Percentiles rank a stretch among this genome's conserved stretches.
Conservation (phyloP, 1,140 invertebrate species). For the Drosophila repleta region DNA sequence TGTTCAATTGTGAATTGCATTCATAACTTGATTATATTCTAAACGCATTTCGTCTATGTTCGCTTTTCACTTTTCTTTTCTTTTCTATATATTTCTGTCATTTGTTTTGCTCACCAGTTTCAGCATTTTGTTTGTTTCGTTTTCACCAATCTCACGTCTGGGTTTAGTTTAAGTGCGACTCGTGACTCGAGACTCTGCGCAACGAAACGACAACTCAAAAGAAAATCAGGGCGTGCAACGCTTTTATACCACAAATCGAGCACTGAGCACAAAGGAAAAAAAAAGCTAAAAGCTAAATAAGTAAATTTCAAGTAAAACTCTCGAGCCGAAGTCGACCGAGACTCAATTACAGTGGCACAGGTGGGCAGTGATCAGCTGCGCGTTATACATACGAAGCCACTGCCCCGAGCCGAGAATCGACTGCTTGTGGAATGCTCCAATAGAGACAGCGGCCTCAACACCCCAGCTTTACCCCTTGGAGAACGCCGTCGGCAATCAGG, state of each 20-base stretch:
- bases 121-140: constrained; percentile 37
- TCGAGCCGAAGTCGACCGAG: constrained; percentile 62
- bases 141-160: constrained; percentile 70
- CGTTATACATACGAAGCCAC: constrained; percentile 39
- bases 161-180: constrained; percentile 19
- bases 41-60: constrained; percentile 1
- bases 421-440: constrained; percentile 71
- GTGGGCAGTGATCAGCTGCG: constrained; percentile 63
- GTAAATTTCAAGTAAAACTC: constrained; percentile 47
- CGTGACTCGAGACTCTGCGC: constrained; percentile 80
- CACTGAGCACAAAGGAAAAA: constrained; percentile 36
- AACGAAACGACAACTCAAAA: constrained; percentile 83
- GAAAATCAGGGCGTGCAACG: constrained; percentile 83
- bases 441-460: constrained; percentile 54
- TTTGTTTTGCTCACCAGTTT: constrained; percentile 68
- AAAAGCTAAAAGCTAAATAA: constrained; percentile 33
- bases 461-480: neutral
- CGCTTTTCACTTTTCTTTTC: constrained; percentile 9
- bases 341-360: constrained; percentile 20
- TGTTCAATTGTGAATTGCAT: constrained; percentile 21
- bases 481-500: constrained; percentile 56
- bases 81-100: too few relatives aligned
- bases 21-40: constrained; percentile 28
- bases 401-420: constrained; percentile 55
- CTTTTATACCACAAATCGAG: constrained; percentile 81